Percentiles rank a stretch among this genome's conserved stretches.
Evolutionary conservation across 1,140 invertebrate species (phyloP).

Genomic region (Plutomurus gul): DNA sequence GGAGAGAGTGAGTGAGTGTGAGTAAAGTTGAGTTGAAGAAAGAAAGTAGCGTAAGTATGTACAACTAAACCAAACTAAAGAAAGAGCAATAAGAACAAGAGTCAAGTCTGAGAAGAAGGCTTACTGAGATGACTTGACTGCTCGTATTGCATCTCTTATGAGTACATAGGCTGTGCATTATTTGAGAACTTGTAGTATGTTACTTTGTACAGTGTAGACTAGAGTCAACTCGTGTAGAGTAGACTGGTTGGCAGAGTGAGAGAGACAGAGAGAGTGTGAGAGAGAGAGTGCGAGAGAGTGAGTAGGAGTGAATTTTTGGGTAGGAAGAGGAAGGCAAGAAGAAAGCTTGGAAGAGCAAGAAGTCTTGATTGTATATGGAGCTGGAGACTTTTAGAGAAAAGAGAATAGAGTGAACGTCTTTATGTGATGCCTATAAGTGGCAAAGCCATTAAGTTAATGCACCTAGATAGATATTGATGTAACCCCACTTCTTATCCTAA

Average conservation of each 20-base stretch:
- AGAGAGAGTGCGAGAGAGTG: too few species aligned
- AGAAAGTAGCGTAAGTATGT: neutral
- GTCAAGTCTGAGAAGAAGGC: too few species aligned
- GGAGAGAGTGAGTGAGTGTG: neutral
- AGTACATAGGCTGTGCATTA: too few species aligned
- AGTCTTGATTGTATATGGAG: neutral
- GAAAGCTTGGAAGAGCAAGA: neutral
- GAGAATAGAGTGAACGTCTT: conserved; percentile 28
- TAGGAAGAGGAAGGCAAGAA: neutral
- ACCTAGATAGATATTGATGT: conserved; percentile 48
- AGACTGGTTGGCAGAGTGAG: too few species aligned
- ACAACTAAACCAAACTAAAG: neutral
- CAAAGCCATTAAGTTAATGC: conserved; percentile 51
- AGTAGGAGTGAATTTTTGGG: too few species aligned
- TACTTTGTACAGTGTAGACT: too few species aligned
- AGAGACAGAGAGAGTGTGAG: too few species aligned
- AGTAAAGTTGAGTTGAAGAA: neutral
- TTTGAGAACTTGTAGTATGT: too few species aligned
- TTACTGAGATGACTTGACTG: too few species aligned
- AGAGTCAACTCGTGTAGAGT: too few species aligned
- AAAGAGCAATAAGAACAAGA: neutral
- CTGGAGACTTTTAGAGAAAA: conserved; percentile 7
- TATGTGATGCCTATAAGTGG: conserved; percentile 45
- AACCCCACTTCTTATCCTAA: conserved; percentile 42
- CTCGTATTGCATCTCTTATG: too few species aligned